Evolutionary conservation across 2,113 vertebrate genomes (phyloP), one percentile per base, ranked within the genome.

Genomic region (Artemisiospiza belli): DNA sequence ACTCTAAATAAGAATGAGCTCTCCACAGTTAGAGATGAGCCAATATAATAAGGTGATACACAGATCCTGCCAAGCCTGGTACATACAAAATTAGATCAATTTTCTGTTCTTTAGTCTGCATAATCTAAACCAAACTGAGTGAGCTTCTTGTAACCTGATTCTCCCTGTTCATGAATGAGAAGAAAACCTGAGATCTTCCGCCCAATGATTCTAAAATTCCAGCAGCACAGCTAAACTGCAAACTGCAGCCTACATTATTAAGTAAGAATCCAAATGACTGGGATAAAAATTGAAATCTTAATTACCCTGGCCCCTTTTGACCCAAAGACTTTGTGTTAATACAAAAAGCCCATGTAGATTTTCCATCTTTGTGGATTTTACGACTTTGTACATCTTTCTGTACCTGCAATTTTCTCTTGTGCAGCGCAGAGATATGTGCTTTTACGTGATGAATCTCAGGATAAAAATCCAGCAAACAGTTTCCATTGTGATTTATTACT

Each of bases 401-500:
- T 95, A 95, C 86, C 82, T 96, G 72, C 66, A 83, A 72, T 94
- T 91, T 95, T 97, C 54, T 85, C 77, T 95, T 84, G 92, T 91
- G 95, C 96, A 96, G 74, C 39, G 55, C 55, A 87, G 77, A 97
- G 90, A 31, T 95, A 74, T 9, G 59, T 74, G 66, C 24, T 93
- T 92, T 93, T 77, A 88, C 63, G 77, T 75, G 64, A 41, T 91
- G 80, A 96, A 96, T 84, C 49, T 80, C 73, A 91, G 51, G 64
- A 74, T 43, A 67, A 21, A 39, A 72, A 86, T 78, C 41, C 84
- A 95, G 68, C 17, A 92, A 87, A 95, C 81, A 86, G 61, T 93
- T 97, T 96, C 77, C 62, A 49, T 69, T 51, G 9, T 44, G 44
- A 11, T 77, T 95, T 94, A 80, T 88, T 96, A 89, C 64, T 95